Evolutionary conservation across 2,797 vertebrate genomes (phyloP), one percentile per base, ranked within the genome.

Genomic region (Apogon hyalosoma): DNA sequence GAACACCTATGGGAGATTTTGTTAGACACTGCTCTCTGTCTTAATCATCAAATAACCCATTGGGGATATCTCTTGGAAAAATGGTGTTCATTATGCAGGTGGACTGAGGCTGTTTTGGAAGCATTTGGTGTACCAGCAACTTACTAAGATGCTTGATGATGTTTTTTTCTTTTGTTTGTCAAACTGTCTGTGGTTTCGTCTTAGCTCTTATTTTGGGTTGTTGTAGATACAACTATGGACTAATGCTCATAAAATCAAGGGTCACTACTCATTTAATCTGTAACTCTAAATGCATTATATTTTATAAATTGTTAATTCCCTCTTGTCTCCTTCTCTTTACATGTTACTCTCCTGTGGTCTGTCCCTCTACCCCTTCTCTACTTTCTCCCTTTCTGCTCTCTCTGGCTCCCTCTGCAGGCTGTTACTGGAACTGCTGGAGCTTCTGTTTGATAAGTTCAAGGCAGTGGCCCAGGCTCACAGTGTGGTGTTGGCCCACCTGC

Each of bases 391-490:
- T 74, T 70, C 53, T 68, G 12, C 51, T 43, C 88, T 63, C 80
- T 90, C 67, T 92, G 89, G 57, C 84, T 87, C 89, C 86, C 78
- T 84, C 87, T 75, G 24, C 90, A 99, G 97, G 88, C 90, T 98
- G 64, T 93, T 99, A 65, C 92, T 99, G 90, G 97, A 98, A 48
- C 93, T 99, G 83, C 89, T 99, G 49, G 97, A 99, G 88, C 92
- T 99, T 31, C 79, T 99, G 64, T 98, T 99, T 62, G 97, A 98
- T 69, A 99, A 99, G 88, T 98, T 99, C 82, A 97, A 98, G 1
- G 97, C 97, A 0, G 96, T 99, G 68, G 97, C 97, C 2, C 83
- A 94, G 19, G 97, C 98, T 0, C 98, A 99, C 79, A 93, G 94
- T 0, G 90, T 98, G 46, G 97, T 98, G 64, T 83, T 99, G 68